Evolutionary conservation across 92 coral and sea anemone species (phyloP), one percentile per base, ranked within the genome.

Genomic region (Anthopleura xanthogrammica): DNA sequence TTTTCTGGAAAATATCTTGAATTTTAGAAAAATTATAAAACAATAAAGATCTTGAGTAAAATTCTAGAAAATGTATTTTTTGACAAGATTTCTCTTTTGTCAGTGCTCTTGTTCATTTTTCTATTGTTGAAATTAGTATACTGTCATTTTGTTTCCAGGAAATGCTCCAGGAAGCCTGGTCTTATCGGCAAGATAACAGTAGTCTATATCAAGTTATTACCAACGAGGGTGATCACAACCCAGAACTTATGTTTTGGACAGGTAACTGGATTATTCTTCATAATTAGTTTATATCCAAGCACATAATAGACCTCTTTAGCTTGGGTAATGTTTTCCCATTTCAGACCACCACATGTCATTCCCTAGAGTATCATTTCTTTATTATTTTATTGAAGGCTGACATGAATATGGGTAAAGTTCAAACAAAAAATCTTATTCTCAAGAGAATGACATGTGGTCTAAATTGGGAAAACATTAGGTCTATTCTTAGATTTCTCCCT

Each of bases 151-250:
- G 57, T 40, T 52, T 72, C 3, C 82, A 92, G 94, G 94, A 90
- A 82, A 89, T 95, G 80, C 89, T 96, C 8, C 92, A 88, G 39
- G 96, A 92, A 66, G 98, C 99, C 22, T 96, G 99, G 99, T 94
- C 92, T 48, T 96, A 88, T 85, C 89, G 98, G 20, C 96, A 96
- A 83, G 85, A 85, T 42, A 90, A 91, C 84, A 90, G 87, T 17
- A 55, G 85, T 9, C 14, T 80, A 16, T 96, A 94, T 79, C 88
- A 90, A 72, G 85, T 91, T 14, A 86, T 86, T 83, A 52, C 80
- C 5, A 80, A 41, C 0, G 79, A 77, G 13, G 41, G 23, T 17
- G 60, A 68, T 12, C 60, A 74, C 42, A 64, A 83, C 3, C 83
- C 79, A 68, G 98, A 95, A 77, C 87, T 91, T 68, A 73, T 96